Conservation (phyloP, 2,888 invertebrate species). For the Zele albiditarsus region DNA sequence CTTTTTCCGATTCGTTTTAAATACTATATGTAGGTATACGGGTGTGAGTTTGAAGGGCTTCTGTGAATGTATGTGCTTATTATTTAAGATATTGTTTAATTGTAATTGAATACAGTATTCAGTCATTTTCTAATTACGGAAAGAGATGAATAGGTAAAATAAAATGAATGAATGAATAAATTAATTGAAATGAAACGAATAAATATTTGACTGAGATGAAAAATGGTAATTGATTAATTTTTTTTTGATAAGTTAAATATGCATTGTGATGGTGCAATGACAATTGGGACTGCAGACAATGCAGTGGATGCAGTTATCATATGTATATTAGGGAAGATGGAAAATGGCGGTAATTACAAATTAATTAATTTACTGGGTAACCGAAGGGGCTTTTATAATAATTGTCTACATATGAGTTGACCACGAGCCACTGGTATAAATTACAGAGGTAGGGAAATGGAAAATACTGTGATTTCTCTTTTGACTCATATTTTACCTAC, state of each 20-base stretch:
- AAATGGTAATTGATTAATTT: slow-evolving; percentile 15
- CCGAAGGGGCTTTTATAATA: background rate
- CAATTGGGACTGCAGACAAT: slow-evolving; percentile 28
- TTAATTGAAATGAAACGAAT: slow-evolving; percentile 21
- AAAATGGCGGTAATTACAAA: background rate
- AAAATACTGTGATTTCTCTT: background rate
- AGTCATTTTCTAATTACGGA: slow-evolving; percentile 61
- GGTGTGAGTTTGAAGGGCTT: slow-evolving; percentile 32
- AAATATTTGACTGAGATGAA: background rate
- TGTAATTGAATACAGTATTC: slow-evolving; percentile 59
- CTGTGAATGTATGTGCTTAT: slow-evolving; percentile 34
- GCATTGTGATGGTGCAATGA: slow-evolving; percentile 36
- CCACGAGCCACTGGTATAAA: background rate
- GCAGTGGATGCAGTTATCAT: slow-evolving; percentile 29
- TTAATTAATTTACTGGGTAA: slow-evolving; percentile 28
- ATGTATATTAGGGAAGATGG: background rate
- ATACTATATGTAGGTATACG: slow-evolving; percentile 34
- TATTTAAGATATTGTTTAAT: slow-evolving; percentile 54
- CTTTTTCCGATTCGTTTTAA: slow-evolving; percentile 33
- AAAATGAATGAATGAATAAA: slow-evolving; percentile 17
- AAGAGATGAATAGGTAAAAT: slow-evolving; percentile 39
- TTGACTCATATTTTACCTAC: background rate
- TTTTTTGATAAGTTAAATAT: slow-evolving; percentile 4
- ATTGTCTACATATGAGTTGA: background rate
- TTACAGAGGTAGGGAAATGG: background rate